Percentiles rank a stretch among this genome's conserved stretches.
phyloP scores from a whole-genome alignment of 1,140 invertebrate species.

The Drosophila mayri region DNA sequence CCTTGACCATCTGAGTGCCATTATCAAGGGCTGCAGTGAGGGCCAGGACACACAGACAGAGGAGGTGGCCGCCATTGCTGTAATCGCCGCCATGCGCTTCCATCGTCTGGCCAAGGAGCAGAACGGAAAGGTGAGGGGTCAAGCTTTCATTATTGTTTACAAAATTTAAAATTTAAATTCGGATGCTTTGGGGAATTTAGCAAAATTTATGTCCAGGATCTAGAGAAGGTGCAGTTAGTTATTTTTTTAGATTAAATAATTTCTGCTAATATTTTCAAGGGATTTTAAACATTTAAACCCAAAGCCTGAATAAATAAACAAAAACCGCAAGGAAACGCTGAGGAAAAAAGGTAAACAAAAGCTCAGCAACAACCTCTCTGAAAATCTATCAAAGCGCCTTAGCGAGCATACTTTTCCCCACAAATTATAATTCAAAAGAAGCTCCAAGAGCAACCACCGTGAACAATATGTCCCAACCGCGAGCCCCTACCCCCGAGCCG shows the following conservation, averaged over 20 bases:
- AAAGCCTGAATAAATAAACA: slow-evolving; percentile 36
- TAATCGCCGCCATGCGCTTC: slow-evolving; percentile 73
- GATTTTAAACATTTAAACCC: not conserved
- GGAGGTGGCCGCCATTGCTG: slow-evolving; percentile 79
- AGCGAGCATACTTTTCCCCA: not conserved
- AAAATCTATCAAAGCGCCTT: not conserved
- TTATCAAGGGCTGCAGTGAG: slow-evolving; percentile 82
- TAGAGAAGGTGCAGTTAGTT: no score
- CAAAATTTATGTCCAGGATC: not conserved
- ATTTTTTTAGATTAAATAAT: not conserved
- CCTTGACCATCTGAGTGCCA: slow-evolving; percentile 80
- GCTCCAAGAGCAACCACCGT: not conserved
- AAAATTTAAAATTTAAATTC: not conserved
- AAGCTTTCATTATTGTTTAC: not conserved
- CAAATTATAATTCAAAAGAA: not conserved
- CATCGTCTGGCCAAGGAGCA: slow-evolving; percentile 73
- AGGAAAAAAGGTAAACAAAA: slow-evolving; percentile 9
- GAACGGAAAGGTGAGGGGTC: slow-evolving; percentile 58
- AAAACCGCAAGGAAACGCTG: slow-evolving; percentile 32
- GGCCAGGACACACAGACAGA: slow-evolving; percentile 75
- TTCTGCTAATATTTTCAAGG: slow-evolving; percentile 2
- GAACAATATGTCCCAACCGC: slow-evolving; percentile 66
- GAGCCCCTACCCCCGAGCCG: slow-evolving; percentile 67
- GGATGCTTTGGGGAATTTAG: not conserved
- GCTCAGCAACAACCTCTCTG: not conserved